Evolutionary conservation across 2,888 invertebrate species (phyloP).

Genomic region (Nezara viridula): DNA sequence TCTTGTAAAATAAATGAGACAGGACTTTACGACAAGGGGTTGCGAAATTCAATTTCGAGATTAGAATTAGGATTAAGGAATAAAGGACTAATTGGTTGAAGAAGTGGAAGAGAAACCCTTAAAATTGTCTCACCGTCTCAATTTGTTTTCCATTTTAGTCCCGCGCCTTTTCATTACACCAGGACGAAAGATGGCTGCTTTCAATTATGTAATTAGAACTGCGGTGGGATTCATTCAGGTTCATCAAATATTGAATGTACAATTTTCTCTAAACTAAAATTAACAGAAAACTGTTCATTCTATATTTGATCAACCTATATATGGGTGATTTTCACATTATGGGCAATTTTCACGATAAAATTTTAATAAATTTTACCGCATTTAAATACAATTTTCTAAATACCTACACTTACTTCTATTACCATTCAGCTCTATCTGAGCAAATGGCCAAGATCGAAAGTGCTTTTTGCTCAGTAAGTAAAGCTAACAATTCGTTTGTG

Average conservation of each 20-base stretch:
- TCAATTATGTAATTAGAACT: neutral
- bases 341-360: no score
- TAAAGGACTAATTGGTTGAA: constrained; percentile 27
- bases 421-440: no score
- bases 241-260: neutral
- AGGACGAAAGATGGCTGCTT: neutral
- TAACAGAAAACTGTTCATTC: no score
- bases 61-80: constrained; percentile 38
- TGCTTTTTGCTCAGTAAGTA: no score
- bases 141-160: constrained; percentile 44
- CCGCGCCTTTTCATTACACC: constrained; percentile 17
- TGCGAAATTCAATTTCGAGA: constrained; percentile 18
- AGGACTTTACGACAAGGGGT: neutral
- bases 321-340: no score
- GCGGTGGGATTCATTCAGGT: neutral
- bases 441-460: no score
- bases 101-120: constrained; percentile 15
- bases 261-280: neutral
- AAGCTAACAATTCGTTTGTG: no score
- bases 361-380: no score
- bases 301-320: no score
- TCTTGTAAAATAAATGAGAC: constrained; percentile 20
- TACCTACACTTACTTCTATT: no score
- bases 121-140: constrained; percentile 38
- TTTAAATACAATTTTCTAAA: no score